Evolutionary conservation across 2,113 vertebrate genomes (phyloP), one percentile per base, ranked within the genome.

Genomic region (Entomyzon cyanotis): DNA sequence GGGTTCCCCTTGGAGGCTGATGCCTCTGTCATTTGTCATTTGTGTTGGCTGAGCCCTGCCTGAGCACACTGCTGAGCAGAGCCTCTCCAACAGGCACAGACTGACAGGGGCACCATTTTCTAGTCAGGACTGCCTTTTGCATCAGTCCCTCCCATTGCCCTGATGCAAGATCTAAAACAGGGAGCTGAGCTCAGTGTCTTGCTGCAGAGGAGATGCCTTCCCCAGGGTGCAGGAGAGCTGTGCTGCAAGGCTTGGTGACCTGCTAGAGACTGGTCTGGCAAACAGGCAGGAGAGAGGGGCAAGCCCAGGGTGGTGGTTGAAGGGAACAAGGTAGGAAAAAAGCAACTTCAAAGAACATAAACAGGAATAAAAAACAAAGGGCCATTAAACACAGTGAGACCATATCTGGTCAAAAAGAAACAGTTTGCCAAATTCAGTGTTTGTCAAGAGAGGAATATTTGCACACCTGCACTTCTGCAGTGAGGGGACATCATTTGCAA

Each of bases 211-310:
- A 79, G 37, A 4, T 82, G 44, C 7, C 19, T 20, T 68, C 5
- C 22, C 52, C 33, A 9, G n/a, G 6, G 11, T 12, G 23, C 44
- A 28, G 68, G 20, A n/a, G 12, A 76, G 27, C 58, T 27, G 44
- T 10, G 20, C 14, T 50, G 23, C 37, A 42, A 12, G 33, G 47
- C 49, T 59, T 27, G 28, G 22, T 46, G 11, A 37, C 28, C 46
- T 0, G 0, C 37, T 14, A 63, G 42, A 42, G 23, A 20, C 18
- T 1, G 3, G 2, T n/a, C 62, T 59, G 56, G 63, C 47, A 63
- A 49, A 15, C 6, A 18, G 50, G 44, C 12, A 33, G 35, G 77
- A 65, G 79, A 69, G 35, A 52, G n/a, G 22, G n/a, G 19, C 69
- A 41, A 41, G 55, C 37, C 31, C 63, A 22, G 22, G 9, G 13